phyloP scores from a whole-genome alignment of 2,113 vertebrate genomes.

The Piliocolobus tephrosceles region DNA sequence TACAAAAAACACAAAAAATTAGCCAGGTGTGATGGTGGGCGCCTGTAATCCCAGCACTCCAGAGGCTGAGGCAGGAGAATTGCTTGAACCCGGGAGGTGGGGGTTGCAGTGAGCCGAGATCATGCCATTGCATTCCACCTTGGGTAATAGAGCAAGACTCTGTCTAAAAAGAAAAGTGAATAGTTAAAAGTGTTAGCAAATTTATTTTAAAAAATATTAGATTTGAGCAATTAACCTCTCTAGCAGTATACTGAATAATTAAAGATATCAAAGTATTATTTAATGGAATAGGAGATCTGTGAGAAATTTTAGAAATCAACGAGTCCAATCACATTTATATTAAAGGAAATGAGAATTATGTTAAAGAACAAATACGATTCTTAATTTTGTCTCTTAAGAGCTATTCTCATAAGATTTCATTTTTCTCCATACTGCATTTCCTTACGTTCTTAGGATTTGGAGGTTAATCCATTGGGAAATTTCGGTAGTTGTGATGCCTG shows the following conservation, averaged over 20 bases:
- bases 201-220: neutral
- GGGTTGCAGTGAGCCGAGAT: too few species aligned
- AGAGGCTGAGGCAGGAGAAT: too few species aligned
- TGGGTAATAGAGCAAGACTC: too few species aligned
- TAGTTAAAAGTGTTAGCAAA: neutral
- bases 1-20: too few species aligned
- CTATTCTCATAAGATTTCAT: neutral
- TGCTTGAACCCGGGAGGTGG: too few species aligned
- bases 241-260: neutral
- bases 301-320: neutral
- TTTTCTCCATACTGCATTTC: neutral
- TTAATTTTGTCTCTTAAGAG: neutral
- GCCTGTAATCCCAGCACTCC: too few species aligned
- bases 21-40: accelerated
- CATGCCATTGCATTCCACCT: too few species aligned
- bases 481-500: neutral
- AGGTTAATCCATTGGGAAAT: neutral
- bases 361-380: neutral
- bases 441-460: neutral
- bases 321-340: neutral
- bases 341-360: neutral
- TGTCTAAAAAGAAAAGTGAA: neutral
- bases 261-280: neutral
- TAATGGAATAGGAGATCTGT: neutral
- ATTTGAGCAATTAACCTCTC: neutral